Conservation (phyloP, 2,888 invertebrate species). For the Automeris io region DNA sequence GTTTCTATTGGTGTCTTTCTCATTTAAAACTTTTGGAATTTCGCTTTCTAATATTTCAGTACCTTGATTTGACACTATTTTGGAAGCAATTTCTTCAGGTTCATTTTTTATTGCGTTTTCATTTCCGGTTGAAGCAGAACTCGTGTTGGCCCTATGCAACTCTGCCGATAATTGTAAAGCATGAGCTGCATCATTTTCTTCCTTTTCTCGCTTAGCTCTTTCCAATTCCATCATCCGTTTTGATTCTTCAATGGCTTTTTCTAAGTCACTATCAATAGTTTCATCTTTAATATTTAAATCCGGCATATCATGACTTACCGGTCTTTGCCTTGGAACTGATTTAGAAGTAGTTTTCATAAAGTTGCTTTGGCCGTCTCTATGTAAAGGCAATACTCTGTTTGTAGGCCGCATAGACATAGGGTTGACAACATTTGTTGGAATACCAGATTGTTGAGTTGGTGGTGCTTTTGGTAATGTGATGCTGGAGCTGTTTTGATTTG, state of each 20-base stretch:
- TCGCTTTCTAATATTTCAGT: slow-evolving; percentile 54
- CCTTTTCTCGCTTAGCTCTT: slow-evolving; percentile 61
- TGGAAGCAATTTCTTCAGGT: slow-evolving; percentile 31
- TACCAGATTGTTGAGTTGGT: slow-evolving; percentile 77
- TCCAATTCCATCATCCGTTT: slow-evolving; percentile 71
- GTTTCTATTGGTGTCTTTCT: slow-evolving; percentile 55
- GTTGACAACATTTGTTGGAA: slow-evolving; percentile 84
- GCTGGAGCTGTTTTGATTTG: slow-evolving; percentile 71
- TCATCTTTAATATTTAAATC: slow-evolving; percentile 71
- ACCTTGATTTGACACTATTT: slow-evolving; percentile 56
- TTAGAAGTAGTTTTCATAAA: slow-evolving; percentile 48
- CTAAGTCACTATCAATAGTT: slow-evolving; percentile 69
- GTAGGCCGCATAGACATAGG: slow-evolving; percentile 83
- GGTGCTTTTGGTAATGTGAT: slow-evolving; percentile 79
- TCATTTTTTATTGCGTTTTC: slow-evolving; percentile 27
- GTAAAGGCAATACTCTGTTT: slow-evolving; percentile 87
- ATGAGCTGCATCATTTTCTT: slow-evolving; percentile 57
- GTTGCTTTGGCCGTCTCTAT: slow-evolving; percentile 79
- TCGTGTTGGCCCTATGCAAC: slow-evolving; percentile 51
- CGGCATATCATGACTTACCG: slow-evolving; percentile 69
- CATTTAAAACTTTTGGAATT: slow-evolving; percentile 52
- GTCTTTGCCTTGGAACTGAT: slow-evolving; percentile 47
- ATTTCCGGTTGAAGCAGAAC: slow-evolving; percentile 29
- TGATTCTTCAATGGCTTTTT: slow-evolving; percentile 70
- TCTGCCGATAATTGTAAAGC: slow-evolving; percentile 54